Conservation (phyloP, 2,888 invertebrate genomes). For the Elegia similella region DNA sequence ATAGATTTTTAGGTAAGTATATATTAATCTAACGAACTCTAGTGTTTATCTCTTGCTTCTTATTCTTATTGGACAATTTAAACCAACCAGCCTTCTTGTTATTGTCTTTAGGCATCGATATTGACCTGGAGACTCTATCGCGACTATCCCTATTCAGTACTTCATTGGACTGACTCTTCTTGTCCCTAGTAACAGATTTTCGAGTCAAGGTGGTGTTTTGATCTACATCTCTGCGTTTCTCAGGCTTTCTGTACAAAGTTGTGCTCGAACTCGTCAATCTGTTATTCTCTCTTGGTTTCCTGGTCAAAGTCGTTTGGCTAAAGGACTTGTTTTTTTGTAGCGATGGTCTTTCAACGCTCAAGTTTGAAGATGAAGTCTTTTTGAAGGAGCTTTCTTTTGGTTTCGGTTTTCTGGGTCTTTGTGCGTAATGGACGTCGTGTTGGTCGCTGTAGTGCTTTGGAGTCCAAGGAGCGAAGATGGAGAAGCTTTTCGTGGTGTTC, state of each 20-base stretch:
- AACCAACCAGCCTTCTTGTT: constrained; percentile 89
- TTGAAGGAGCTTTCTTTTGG: constrained; percentile 56
- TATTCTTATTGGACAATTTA: constrained; percentile 80
- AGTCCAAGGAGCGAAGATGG: constrained; percentile 92
- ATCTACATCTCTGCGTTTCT: constrained; percentile 60
- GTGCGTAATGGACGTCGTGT: constrained; percentile 90
- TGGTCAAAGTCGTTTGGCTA: constrained; percentile 67
- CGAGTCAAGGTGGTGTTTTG: constrained; percentile 58
- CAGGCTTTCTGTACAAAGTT: constrained; percentile 68
- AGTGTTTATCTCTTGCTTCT: constrained; percentile 64
- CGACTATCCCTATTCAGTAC: constrained; percentile 79
- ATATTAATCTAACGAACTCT: constrained; percentile 60
- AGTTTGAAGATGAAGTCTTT: constrained; percentile 71
- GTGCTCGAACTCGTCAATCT: constrained; percentile 64
- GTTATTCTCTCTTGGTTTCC: constrained; percentile 51
- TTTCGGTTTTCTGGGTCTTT: constrained; percentile 72
- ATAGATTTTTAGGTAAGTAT: no score
- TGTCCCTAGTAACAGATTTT: constrained; percentile 59
- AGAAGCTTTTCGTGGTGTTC: constrained; percentile 89
- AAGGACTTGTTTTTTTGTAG: constrained; percentile 75
- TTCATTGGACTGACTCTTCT: constrained; percentile 84
- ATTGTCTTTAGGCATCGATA: constrained; percentile 87
- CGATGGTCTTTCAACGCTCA: constrained; percentile 53
- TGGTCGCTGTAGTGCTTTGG: constrained; percentile 88
- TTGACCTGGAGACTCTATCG: constrained; percentile 82